These are phyloP conservation scores for Enteromius argenteus DNA, from an alignment of 2,797 vertebrate species.

Conservation along the genomic window DNA sequence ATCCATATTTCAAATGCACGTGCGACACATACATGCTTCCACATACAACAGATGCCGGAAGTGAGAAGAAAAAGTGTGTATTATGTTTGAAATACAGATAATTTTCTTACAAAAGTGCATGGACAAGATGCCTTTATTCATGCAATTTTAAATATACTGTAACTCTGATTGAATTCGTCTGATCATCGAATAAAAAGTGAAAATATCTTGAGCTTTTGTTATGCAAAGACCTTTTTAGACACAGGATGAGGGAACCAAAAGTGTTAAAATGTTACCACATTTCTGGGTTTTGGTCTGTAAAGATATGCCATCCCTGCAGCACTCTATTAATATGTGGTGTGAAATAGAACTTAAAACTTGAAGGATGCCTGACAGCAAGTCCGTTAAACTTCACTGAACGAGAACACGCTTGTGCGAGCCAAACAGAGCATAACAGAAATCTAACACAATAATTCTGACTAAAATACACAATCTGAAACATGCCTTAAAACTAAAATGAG, in stretches of 20 bases:
- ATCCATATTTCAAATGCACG: too few species aligned
- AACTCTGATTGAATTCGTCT: too few species aligned
- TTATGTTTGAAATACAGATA: too few species aligned
- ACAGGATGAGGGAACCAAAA: neutral
- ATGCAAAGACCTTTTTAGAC: neutral
- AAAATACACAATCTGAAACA: neutral
- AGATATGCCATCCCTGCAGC: neutral
- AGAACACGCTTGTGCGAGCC: neutral
- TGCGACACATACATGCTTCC: too few species aligned
- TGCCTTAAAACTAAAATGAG: neutral
- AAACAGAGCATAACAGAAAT: neutral
- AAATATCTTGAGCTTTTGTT: neutral
- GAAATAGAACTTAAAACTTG: conserved; percentile 2
- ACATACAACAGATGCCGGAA: too few species aligned
- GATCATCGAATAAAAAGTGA: too few species aligned
- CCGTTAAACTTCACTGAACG: neutral
- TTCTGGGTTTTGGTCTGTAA: neutral
- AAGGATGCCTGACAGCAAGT: neutral
- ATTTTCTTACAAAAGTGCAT: too few species aligned
- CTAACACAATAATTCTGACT: neutral
- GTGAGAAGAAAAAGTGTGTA: too few species aligned
- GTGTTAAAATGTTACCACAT: neutral
- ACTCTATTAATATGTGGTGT: neutral
- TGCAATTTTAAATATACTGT: too few species aligned
- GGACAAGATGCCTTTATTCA: too few species aligned